Conservation (phyloP, 2,888 invertebrate genomes). For the Meta bourneti region DNA sequence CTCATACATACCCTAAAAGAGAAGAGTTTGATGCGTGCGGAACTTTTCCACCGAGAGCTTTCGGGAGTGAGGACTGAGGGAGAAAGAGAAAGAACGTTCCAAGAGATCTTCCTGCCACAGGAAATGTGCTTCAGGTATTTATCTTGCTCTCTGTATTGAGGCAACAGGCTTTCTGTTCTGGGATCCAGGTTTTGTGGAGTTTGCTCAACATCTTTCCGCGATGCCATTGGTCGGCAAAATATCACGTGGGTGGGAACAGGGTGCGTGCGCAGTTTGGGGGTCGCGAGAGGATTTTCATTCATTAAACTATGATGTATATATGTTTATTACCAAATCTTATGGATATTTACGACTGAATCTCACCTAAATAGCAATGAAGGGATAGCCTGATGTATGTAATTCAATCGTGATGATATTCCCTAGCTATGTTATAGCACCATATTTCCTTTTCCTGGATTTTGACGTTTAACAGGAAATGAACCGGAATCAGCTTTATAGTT, state of each 20-base stretch:
- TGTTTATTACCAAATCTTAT: constrained; percentile 36
- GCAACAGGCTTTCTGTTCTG: constrained; percentile 56
- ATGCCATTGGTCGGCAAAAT: constrained; percentile 28
- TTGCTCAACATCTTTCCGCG: constrained; percentile 49
- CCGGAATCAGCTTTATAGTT: too few species aligned
- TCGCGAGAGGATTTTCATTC: constrained; percentile 40
- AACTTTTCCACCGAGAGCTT: background rate
- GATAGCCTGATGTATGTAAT: background rate
- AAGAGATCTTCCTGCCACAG: constrained; percentile 34
- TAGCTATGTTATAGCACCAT: background rate
- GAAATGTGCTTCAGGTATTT: constrained; percentile 30
- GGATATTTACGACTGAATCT: constrained; percentile 39
- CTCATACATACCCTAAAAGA: too few species aligned
- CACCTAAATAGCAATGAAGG: background rate
- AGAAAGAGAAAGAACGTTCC: constrained; percentile 10
- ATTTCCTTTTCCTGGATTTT: background rate
- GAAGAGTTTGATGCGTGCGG: too few species aligned
- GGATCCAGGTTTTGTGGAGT: constrained; percentile 55
- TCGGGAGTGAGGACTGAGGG: background rate
- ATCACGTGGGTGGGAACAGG: constrained; percentile 52
- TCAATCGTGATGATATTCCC: background rate
- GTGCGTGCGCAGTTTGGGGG: constrained; percentile 31
- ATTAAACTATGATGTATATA: constrained; percentile 42
- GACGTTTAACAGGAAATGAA: too few species aligned
- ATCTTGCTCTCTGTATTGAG: constrained; percentile 51